Evolutionary conservation across 2,888 invertebrate genomes (phyloP), one percentile per base, ranked within the genome.

Genomic region (Nezara viridula): DNA sequence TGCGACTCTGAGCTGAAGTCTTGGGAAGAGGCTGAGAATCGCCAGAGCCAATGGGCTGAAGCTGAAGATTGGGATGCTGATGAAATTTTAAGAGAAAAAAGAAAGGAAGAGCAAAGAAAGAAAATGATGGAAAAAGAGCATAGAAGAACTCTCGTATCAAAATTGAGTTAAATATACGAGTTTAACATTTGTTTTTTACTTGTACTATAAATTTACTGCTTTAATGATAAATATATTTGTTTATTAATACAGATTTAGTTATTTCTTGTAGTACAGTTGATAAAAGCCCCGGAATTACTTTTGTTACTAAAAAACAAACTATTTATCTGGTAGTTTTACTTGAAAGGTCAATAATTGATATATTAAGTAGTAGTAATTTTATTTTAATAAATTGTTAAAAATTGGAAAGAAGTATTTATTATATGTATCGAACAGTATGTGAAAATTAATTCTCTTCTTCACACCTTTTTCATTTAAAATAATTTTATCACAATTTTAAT

Each of bases 1-100:
- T 86, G 90, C 50, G 89, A 90, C 37, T 66, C 89, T 85, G 94
- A 94, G 91, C 92, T 94, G 27, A 94, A 93, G 91, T 94, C 94
- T 90, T 94, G 94, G 94, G 93, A 93, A 89, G 94, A 94, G 87
- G 94, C 94, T 90, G 92, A 92, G 92, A 37, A 93, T 92, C n/a
- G 93, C 21, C 89, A 90, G 66, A 90, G 90, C n/a, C 86, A 93
- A 50, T 94, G 94, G 94, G 94, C 94, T 90, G 94, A 94, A 91
- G 90, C 91, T 44, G 90, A 91, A 66, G 89, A 90, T n/a, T 91
- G 91, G 91, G 89, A 91, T 89, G 89, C 90, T 5, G 89, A 90
- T 40, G 89, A 90, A 89, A 89, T 91, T 86, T 90, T 91, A 19
- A 73, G 90, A 85, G 91, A 91, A 66, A 90, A 91, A 52, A 90